Evolutionary conservation across 1,140 invertebrate genomes (phyloP).

Genomic region (Elymnias hypermnestra): DNA sequence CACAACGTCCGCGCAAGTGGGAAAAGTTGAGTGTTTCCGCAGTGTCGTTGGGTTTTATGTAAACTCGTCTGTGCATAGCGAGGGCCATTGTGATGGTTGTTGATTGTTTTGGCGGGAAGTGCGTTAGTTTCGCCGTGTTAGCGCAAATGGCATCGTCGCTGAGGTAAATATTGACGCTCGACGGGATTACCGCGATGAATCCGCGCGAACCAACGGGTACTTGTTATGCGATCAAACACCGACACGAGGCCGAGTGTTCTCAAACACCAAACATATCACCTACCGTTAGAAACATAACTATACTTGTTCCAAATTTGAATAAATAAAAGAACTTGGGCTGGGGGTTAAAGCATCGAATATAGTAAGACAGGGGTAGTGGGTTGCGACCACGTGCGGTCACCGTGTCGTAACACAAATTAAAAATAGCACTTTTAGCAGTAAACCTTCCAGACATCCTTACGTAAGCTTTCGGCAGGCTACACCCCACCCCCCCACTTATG

Average conservation of each 20-base stretch:
- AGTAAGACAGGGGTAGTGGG: slow-evolving; percentile 9
- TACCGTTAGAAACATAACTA: too few relatives aligned
- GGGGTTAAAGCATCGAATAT: slow-evolving; percentile 13
- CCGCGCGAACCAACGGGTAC: slow-evolving; percentile 38
- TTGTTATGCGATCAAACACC: slow-evolving; percentile 34
- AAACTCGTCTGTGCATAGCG: slow-evolving; percentile 28
- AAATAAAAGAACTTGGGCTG: slow-evolving; percentile 11
- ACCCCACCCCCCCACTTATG: slow-evolving; percentile 60
- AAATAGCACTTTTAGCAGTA: slow-evolving; percentile 26
- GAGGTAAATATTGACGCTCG: slow-evolving; percentile 60
- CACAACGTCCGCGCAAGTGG: slow-evolving; percentile 6
- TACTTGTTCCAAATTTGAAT: too few relatives aligned
- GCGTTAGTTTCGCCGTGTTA: slow-evolving; percentile 16
- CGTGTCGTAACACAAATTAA: slow-evolving; percentile 25
- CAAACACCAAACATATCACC: too few relatives aligned
- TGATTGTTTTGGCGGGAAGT: slow-evolving; percentile 38
- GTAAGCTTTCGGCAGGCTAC: slow-evolving; percentile 49
- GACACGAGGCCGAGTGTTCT: too few relatives aligned
- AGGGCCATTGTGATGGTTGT: slow-evolving; percentile 29
- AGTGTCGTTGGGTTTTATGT: slow-evolving; percentile 20
- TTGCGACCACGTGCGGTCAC: slow-evolving; percentile 3
- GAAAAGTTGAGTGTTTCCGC: slow-evolving; percentile 23
- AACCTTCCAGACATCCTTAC: slow-evolving; percentile 57
- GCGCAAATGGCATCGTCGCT: slow-evolving; percentile 35
- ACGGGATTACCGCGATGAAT: slow-evolving; percentile 21